Conservation (phyloP, 37 sponge, comb jelly and placozoan species). For the Halisarca cf. caerulea region DNA sequence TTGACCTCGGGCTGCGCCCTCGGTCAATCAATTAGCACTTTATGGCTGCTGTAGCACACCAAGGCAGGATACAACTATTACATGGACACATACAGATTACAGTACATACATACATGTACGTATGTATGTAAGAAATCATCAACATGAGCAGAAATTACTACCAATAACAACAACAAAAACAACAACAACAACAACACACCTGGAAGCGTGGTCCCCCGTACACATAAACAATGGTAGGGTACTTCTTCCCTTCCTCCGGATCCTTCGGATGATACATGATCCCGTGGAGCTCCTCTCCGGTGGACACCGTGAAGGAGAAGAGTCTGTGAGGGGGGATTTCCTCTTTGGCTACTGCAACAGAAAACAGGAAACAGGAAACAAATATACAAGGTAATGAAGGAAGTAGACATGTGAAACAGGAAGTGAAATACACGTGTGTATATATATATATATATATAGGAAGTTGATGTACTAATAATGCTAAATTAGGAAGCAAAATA, state of each 20-base stretch:
- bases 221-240: constrained; percentile 75
- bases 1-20: no score
- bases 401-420: background rate
- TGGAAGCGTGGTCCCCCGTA: constrained; percentile 85
- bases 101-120: background rate
- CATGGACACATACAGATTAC: background rate
- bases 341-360: background rate
- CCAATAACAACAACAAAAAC: background rate
- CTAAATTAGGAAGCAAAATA: no score
- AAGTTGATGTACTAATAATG: constrained; percentile 17
- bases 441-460: background rate
- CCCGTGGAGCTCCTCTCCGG: constrained; percentile 69
- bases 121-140: background rate
- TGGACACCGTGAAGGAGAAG: background rate
- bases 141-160: background rate
- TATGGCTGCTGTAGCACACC: background rate
- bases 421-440: background rate
- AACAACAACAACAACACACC: constrained; percentile 28
- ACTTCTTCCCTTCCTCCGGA: constrained; percentile 39
- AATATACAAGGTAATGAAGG: background rate
- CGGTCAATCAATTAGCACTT: no score
- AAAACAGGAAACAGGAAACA: background rate
- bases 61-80: no score
- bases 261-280: constrained; percentile 34
- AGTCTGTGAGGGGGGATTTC: background rate